These are phyloP conservation scores for Macroramphosus scolopax DNA, from an alignment of 2,797 vertebrate species.

Conservation along the genomic window DNA sequence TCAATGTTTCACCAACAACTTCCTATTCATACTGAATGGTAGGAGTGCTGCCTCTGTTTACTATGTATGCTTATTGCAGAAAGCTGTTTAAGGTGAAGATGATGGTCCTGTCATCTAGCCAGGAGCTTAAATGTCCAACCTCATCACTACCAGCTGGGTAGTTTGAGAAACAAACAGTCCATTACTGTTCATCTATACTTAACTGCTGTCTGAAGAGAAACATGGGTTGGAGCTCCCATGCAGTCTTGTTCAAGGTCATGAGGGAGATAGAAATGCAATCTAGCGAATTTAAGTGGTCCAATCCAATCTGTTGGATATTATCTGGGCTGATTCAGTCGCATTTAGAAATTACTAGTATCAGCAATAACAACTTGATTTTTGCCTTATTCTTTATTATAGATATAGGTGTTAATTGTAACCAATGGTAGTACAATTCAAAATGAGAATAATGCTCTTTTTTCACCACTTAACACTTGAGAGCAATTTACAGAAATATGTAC, in stretches of 20 bases:
- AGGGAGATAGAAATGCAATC: neutral
- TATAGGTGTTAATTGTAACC: no score
- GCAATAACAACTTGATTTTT: neutral
- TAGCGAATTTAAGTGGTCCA: neutral
- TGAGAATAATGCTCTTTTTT: no score
- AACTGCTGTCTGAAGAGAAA: neutral
- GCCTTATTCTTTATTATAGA: neutral
- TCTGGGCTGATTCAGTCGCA: neutral
- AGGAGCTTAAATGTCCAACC: slow-evolving; percentile 19
- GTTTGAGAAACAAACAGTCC: slow-evolving; percentile 21
- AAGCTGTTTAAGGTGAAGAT: slow-evolving; percentile 14
- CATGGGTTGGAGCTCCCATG: neutral
- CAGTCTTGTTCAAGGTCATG: slow-evolving; percentile 5
- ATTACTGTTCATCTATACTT: slow-evolving; percentile 16
- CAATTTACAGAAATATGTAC: no score
- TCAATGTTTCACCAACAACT: slow-evolving; percentile 1
- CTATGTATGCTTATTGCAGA: slow-evolving; percentile 1
- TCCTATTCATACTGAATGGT: slow-evolving; percentile 6
- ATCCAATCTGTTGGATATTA: slow-evolving; percentile 1
- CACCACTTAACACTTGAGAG: no score
- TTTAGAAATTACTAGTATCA: slow-evolving; percentile 2
- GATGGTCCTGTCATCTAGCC: slow-evolving; percentile 18
- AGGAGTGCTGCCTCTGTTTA: neutral
- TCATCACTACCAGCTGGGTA: slow-evolving; percentile 33
- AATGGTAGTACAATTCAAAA: no score